Base-by-base conservation (phyloP, 2,797 vertebrate genomes). In the Oryzias dopingdopingensis region DNA sequence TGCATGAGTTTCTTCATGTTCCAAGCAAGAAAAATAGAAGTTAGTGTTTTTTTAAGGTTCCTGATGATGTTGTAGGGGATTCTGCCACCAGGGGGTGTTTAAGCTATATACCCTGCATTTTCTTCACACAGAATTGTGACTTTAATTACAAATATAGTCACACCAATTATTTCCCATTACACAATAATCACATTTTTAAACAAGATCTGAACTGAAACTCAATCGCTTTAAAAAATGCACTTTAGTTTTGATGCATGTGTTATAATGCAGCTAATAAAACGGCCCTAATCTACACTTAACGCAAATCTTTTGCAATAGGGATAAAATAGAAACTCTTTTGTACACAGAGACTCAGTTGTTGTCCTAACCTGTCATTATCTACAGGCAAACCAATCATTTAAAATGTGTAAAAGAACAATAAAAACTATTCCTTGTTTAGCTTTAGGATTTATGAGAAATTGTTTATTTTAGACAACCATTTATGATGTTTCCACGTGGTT, bases 11-110 rank as follows among this genome's bases (percentile, higher is more conserved):
- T 37, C 0, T 37, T 37, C 32, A 12, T 37, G 32, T 37, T 37
- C 32, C 0, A 37, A 37, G 32, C 32, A 37, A 29, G 7, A 37
- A 49, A 2, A 49, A 0, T 5, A 37, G 0, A 26, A 16, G 51
- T 12, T 43, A 2, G 10, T 2, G 4, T 15, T 0, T 14, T 6
- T 10, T 37, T 52, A 16, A 4, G 12, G 7, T 37, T 49, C 6
- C 3, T 49, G 22, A 53, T 14, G 44, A 41, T 40, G 24, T 32
- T 40, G n/a, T 51, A 42, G 56, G 2, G 53, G 4, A 45, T 50
- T 55, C 16, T 42, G 16, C 80, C 88, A 86, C 80, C 54, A 83
- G 88, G 77, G 74, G 85, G 81, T 70, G 29, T 76, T 48, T 77
- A 5, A 70, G 60, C 48, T 46, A 6, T 45, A 48, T 17, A 22